Evolutionary conservation across 2,797 vertebrate species (phyloP).

Genomic region (Manis pentadactyla): DNA sequence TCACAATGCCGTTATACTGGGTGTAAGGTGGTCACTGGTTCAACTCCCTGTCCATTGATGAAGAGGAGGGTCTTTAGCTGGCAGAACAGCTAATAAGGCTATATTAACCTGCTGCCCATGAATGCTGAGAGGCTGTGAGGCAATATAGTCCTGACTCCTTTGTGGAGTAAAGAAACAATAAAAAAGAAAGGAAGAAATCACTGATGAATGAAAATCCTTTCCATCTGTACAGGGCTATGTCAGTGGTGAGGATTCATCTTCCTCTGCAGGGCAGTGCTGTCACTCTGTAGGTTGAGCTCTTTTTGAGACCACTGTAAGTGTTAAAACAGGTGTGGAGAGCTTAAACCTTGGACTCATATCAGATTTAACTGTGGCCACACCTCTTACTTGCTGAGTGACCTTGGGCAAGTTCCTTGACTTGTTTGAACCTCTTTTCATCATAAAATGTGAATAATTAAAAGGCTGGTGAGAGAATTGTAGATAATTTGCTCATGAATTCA

Average conservation of each 20-base stretch:
- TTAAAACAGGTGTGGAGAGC: neutral
- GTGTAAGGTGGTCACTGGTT: neutral
- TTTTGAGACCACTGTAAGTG: neutral
- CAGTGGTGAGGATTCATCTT: neutral
- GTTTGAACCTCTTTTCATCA: neutral
- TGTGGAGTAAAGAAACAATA: neutral
- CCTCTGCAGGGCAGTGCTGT: neutral
- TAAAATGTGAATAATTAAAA: neutral
- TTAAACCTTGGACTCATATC: neutral
- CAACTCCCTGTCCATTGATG: neutral
- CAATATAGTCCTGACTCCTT: neutral
- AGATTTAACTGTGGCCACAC: neutral
- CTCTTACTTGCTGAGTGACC: neutral
- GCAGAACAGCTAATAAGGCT: neutral
- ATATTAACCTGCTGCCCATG: neutral
- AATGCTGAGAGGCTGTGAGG: neutral
- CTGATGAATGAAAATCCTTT: neutral
- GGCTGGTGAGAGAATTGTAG: neutral
- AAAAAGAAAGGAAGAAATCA: neutral
- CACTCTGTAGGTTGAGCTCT: neutral
- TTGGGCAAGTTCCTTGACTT: conserved; percentile 23
- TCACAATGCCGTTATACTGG: neutral
- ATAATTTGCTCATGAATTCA: neutral
- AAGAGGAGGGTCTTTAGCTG: neutral
- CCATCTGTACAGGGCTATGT: neutral